Percentiles rank a stretch among this genome's conserved stretches.
Evolutionary conservation across 2,888 invertebrate species (phyloP).

Genomic region (Sinopyrophorus schimmeli): DNA sequence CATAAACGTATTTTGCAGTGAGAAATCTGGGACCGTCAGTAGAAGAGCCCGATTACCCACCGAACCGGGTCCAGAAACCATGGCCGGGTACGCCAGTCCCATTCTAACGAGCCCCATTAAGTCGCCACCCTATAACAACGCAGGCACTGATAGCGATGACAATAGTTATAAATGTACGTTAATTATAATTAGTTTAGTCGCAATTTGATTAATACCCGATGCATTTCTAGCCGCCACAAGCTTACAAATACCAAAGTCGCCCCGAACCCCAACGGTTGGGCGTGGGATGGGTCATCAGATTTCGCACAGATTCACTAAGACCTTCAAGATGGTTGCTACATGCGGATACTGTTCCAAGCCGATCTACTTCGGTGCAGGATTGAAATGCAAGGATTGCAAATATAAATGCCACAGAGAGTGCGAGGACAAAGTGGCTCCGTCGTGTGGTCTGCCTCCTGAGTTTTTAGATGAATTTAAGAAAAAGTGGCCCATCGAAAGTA

Average conservation of each 20-base stretch:
- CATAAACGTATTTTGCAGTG: too few species aligned
- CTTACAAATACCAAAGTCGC: slow-evolving; percentile 65
- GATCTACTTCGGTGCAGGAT: slow-evolving; percentile 68
- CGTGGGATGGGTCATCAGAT: slow-evolving; percentile 87
- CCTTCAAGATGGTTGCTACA: slow-evolving; percentile 84
- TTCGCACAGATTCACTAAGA: slow-evolving; percentile 87
- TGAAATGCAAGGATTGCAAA: slow-evolving; percentile 95
- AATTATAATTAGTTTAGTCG: neutral
- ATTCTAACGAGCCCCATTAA: slow-evolving; percentile 62
- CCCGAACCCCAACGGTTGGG: slow-evolving; percentile 57
- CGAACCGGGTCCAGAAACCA: slow-evolving; percentile 62
- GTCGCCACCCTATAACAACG: slow-evolving; percentile 61
- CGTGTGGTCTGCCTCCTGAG: slow-evolving; percentile 88
- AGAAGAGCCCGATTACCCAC: slow-evolving; percentile 62
- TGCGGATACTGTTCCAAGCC: slow-evolving; percentile 81
- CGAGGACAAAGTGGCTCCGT: slow-evolving; percentile 87
- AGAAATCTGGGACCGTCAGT: slow-evolving; percentile 46
- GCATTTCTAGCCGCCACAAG: slow-evolving; percentile 44
- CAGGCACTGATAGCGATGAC: slow-evolving; percentile 56
- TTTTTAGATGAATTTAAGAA: slow-evolving; percentile 81
- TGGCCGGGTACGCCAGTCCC: slow-evolving; percentile 56
- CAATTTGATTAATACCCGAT: neutral
- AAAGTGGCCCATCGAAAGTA: slow-evolving; percentile 68
- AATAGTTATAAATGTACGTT: slow-evolving; percentile 57
- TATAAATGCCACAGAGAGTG: slow-evolving; percentile 89